A percentile compares a stretch with the other conserved stretches of the same genome.
Evolutionary conservation across 1,140 invertebrate genomes (phyloP).

Genomic region (Aphaenogaster floridana): DNA sequence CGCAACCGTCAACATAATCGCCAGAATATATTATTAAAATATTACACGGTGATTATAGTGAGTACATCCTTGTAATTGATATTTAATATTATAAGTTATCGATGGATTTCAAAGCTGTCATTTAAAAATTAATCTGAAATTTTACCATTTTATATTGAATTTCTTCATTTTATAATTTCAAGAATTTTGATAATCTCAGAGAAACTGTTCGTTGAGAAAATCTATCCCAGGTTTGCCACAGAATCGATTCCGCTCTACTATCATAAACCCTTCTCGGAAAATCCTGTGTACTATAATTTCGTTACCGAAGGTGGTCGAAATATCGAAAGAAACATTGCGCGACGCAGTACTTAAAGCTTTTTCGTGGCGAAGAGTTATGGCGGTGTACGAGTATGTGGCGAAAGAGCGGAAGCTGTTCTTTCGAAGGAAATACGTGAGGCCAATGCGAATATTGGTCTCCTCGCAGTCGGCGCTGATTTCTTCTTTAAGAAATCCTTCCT

Average conservation of each 20-base stretch:
- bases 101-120: not conserved
- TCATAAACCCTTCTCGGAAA: not conserved
- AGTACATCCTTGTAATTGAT: not conserved
- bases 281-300: constrained; percentile 34
- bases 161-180: constrained; percentile 11
- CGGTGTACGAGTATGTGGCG: not conserved
- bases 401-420: constrained; percentile 41
- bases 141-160: not conserved
- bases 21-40: not conserved
- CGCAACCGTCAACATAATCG: not conserved
- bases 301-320: constrained; percentile 19
- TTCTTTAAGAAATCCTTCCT: constrained; percentile 47
- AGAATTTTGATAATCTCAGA: constrained; percentile 14
- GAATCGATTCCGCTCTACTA: constrained; percentile 8
- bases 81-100: not conserved
- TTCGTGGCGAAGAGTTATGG: constrained; percentile 16
- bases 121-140: not conserved
- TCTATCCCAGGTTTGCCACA: not conserved
- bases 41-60: not conserved
- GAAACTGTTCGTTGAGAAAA: not conserved
- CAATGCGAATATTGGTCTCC: constrained; percentile 69
- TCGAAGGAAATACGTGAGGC: constrained; percentile 61
- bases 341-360: constrained; percentile 9
- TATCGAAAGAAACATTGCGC: constrained; percentile 54
- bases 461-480: constrained; percentile 62